These are phyloP conservation scores for Arizona elegans DNA, from an alignment of 2,113 vertebrate species.

Conservation along the genomic window DNA sequence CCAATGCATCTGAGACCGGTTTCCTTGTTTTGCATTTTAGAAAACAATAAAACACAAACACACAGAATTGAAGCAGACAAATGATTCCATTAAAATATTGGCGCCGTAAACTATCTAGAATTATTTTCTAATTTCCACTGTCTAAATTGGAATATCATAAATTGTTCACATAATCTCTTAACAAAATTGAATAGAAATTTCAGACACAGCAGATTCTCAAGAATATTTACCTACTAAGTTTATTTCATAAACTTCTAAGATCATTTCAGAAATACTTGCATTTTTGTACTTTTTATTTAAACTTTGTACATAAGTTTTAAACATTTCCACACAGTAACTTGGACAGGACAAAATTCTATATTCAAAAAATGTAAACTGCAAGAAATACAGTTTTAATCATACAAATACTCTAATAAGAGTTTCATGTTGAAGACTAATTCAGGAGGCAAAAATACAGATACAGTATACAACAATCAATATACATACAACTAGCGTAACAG, in stretches of 20 bases:
- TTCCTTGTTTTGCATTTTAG: not conserved
- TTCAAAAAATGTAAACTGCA: slow-evolving; percentile 75
- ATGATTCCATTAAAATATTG: not conserved
- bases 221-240: not conserved
- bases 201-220: not conserved
- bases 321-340: slow-evolving; percentile 79
- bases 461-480: slow-evolving; percentile 70
- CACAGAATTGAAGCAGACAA: not conserved
- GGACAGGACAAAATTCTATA: slow-evolving; percentile 78
- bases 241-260: slow-evolving; percentile 28
- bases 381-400: slow-evolving; percentile 75
- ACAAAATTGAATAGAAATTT: not conserved
- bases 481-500: slow-evolving; percentile 66
- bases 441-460: slow-evolving; percentile 71
- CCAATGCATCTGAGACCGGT: not conserved
- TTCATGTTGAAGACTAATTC: slow-evolving; percentile 71
- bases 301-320: slow-evolving; percentile 77
- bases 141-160: not conserved
- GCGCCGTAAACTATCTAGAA: not conserved
- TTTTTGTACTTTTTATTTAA: slow-evolving; percentile 73
- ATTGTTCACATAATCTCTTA: not conserved
- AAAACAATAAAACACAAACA: not conserved
- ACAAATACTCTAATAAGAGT: slow-evolving; percentile 72
- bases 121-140: not conserved
- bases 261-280: slow-evolving; percentile 38